These are phyloP conservation scores for Pachyrhynchus sulphureomaculatus DNA, from an alignment of 1,140 invertebrate species.

Conservation along the genomic window DNA sequence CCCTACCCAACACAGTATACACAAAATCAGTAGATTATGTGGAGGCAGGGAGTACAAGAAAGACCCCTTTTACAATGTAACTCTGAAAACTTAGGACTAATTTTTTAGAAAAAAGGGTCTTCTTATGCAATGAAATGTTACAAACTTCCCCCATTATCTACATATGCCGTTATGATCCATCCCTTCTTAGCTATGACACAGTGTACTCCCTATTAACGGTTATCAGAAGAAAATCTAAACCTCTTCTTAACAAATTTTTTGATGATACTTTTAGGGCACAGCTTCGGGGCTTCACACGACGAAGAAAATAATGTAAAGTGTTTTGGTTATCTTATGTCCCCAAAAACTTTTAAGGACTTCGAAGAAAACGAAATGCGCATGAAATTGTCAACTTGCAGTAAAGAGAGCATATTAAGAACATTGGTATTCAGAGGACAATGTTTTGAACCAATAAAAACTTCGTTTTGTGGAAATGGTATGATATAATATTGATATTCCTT, in stretches of 20 bases:
- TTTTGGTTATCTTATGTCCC: slow-evolving; percentile 15
- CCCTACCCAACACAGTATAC: no score
- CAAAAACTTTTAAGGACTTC: slow-evolving; percentile 9
- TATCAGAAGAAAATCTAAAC: not conserved
- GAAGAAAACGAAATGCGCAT: slow-evolving; percentile 3
- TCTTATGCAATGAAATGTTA: not conserved
- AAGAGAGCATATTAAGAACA: slow-evolving; percentile 29
- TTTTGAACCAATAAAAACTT: slow-evolving; percentile 17
- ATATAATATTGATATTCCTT: not conserved
- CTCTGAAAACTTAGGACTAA: no score
- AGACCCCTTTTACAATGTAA: no score
- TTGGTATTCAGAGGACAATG: slow-evolving; percentile 34
- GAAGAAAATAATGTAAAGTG: not conserved
- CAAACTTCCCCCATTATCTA: not conserved
- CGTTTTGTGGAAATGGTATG: slow-evolving; percentile 41
- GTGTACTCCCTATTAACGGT: not conserved
- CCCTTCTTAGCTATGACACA: not conserved
- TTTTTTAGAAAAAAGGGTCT: no score
- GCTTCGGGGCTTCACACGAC: slow-evolving; percentile 21
- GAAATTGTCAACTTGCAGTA: slow-evolving; percentile 37
- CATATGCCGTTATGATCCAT: no score
- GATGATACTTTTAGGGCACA: slow-evolving; percentile 13
- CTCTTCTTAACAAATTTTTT: slow-evolving; percentile 1
- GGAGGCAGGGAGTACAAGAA: no score
- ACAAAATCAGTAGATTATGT: no score